A percentile compares a stretch with the other conserved stretches of the same genome.
phyloP scores from a whole-genome alignment of 2,888 invertebrate genomes.

The Hanleya hanleyi region DNA sequence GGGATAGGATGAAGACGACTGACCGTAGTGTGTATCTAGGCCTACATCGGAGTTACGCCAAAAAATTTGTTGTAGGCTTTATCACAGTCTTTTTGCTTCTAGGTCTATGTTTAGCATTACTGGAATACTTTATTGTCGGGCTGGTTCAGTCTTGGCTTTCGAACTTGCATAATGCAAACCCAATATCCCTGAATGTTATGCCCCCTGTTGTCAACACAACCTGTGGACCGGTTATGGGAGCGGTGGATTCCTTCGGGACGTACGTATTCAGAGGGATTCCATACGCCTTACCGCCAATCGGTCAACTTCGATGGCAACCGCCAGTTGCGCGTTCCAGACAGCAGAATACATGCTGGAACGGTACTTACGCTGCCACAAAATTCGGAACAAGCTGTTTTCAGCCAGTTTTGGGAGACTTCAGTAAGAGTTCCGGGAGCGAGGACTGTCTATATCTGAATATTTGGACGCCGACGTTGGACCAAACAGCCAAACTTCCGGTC shows the following conservation, averaged over 20 bases:
- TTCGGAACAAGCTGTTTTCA: constrained; percentile 43
- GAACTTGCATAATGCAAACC: no score
- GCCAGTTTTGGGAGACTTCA: constrained; percentile 16
- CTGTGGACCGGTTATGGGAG: constrained; percentile 51
- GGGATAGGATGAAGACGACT: no score
- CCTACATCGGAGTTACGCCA: no score
- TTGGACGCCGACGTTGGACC: constrained; percentile 60
- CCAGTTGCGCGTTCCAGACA: constrained; percentile 26
- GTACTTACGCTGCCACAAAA: constrained; percentile 32
- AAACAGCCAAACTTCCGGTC: constrained; percentile 48
- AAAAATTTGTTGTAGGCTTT: no score
- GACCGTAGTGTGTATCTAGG: no score
- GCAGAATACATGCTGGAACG: constrained; percentile 46
- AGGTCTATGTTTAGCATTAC: no score
- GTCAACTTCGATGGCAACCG: constrained; percentile 42
- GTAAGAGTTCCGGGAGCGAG: constrained; percentile 44
- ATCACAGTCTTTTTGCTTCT: no score
- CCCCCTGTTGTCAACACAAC: constrained; percentile 26
- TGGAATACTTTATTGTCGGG: no score
- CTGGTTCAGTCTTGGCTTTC: no score
- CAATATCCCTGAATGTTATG: no score
- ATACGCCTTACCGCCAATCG: constrained; percentile 47
- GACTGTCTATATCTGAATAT: constrained; percentile 64
- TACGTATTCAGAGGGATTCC: constrained; percentile 50
- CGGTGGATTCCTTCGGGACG: constrained; percentile 28